Base-by-base conservation (phyloP, 2,888 invertebrate genomes). In the Spicauda simplicius region DNA sequence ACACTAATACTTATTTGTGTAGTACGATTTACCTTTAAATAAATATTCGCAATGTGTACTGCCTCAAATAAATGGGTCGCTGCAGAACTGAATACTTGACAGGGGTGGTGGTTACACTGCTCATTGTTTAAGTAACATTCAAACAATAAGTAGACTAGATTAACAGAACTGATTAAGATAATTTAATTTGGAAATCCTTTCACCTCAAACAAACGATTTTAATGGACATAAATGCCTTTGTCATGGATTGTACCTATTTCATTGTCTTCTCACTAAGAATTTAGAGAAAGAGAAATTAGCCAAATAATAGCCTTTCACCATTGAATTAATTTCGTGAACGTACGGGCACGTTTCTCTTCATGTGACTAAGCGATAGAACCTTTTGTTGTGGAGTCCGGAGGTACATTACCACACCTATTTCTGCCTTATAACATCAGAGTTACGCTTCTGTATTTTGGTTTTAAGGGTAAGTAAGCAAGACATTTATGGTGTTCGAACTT, bases 181-280 rank as follows among this genome's bases (percentile, higher is more conserved):
- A 58, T 45, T 45, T 45, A 58, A 58, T 58, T 58, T 45, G 10
- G 45, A 57, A 57, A 19, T 57, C 20, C 57, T 57, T 57, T 57
- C 57, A 57, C 41, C 6, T 14, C 37, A 30, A 56, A 55, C 37
- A 57, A 57, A 45, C 45, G 11, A 58, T 25, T 58, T 20, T 58
- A 45, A 45, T 45, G 10, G 58, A 37, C 58, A 33, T 55, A 25
- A 30, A 30, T 48, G 16, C n/a, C 30, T 55, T 55, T 30, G 55
- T 55, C 30, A 55, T 55, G 55, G 30, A 30, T 30, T 55, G 11
- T n/a, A 33, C 48, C 48, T 48, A 48, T 48, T 48, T 48, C 48
- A 48, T 48, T 48, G 16, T 48, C 48, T 48, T 16, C 16, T 48
- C 48, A 5, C 48, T 8, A 16, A 16, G 48, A 48, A 48, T 48